phyloP scores from a whole-genome alignment of 2,113 vertebrate species.

The Pitta sordida region DNA sequence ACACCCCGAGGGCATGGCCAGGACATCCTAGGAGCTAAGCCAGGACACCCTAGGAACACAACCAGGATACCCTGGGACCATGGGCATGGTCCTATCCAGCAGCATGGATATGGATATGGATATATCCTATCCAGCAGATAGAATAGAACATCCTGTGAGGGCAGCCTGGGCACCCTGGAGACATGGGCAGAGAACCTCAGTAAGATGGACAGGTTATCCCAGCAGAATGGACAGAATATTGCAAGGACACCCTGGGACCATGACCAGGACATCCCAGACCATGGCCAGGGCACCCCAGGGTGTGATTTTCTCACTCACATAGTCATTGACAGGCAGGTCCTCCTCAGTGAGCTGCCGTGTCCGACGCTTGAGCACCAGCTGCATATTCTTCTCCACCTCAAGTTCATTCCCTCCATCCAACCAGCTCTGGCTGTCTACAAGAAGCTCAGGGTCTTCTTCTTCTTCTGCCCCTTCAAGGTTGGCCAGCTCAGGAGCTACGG shows the following conservation, averaged over 20 bases:
- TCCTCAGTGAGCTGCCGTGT: conserved; percentile 75
- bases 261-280: no score
- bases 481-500: conserved; percentile 68
- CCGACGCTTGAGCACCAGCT: conserved; percentile 48
- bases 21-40: background rate
- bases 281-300: background rate
- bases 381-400: background rate
- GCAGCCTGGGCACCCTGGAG: background rate
- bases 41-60: no score
- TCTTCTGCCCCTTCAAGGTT: conserved; percentile 67
- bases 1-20: no score
- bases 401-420: background rate
- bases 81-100: no score
- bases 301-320: conserved; percentile 64
- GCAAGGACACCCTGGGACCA: background rate
- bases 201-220: background rate
- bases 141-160: background rate
- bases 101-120: no score
- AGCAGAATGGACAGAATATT: background rate
- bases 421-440: conserved; percentile 26
- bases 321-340: conserved; percentile 77
- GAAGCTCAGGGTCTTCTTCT: conserved; percentile 50
- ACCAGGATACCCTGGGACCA: no score
- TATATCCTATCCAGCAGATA: no score
- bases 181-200: background rate